phyloP scores from a whole-genome alignment of 2,797 vertebrate genomes.

The Spheniscus humboldti region DNA sequence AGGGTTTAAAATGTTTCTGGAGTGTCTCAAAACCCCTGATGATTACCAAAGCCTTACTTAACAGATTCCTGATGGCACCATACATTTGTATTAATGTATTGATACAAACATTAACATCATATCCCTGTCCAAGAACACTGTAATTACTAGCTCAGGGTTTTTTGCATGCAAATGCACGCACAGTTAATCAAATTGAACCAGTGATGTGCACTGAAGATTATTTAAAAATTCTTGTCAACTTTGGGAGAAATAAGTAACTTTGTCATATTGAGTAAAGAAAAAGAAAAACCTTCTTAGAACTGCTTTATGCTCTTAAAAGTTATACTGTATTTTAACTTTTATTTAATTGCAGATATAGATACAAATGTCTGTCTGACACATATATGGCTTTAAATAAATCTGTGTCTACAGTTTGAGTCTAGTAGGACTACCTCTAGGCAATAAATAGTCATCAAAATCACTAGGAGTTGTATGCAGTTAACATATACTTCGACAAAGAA shows the following conservation, averaged over 20 bases:
- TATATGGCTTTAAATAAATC: background rate
- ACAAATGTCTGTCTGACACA: background rate
- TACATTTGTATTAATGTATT: background rate
- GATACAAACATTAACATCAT: background rate
- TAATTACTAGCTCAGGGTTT: background rate
- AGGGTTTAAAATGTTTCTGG: background rate
- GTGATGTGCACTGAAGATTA: background rate
- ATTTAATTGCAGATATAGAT: background rate
- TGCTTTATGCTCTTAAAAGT: background rate
- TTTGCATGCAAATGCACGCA: background rate
- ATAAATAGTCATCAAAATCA: background rate
- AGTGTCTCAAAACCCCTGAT: background rate
- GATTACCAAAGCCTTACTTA: background rate
- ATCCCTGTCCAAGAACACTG: background rate
- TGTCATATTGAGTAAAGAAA: background rate
- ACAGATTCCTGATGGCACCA: background rate
- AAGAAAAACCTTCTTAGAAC: background rate
- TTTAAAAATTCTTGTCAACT: background rate
- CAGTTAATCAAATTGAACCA: background rate
- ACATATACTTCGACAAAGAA: background rate
- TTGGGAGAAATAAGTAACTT: background rate
- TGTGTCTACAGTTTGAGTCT: background rate
- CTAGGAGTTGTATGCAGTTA: background rate
- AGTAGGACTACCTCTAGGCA: background rate
- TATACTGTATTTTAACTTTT: background rate